These are phyloP conservation scores for Drosophila asahinai DNA, from an alignment of 1,140 invertebrate genomes.

Conservation along the genomic window DNA sequence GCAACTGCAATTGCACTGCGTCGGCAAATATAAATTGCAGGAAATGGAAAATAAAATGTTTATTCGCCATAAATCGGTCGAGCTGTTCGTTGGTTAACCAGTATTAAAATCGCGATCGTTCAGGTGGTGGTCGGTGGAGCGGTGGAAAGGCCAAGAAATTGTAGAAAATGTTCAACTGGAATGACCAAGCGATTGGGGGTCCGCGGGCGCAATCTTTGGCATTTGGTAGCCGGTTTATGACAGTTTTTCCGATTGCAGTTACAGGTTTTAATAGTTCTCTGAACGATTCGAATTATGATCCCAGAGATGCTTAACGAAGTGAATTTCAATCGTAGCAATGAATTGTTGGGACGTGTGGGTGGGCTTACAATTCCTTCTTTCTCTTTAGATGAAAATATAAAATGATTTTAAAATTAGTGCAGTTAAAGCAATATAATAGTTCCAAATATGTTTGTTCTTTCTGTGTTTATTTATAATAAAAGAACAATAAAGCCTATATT, in stretches of 20 bases:
- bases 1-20: constrained; percentile 59
- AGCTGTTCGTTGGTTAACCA: constrained; percentile 49
- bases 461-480: not conserved
- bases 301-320: not conserved
- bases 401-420: no score
- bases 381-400: no score
- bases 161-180: constrained; percentile 15
- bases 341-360: not conserved
- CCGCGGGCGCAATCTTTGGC: constrained; percentile 21
- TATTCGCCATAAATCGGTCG: constrained; percentile 73
- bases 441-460: not conserved
- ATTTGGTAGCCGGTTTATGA: constrained; percentile 47
- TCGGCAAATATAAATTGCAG: constrained; percentile 73
- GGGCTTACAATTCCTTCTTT: no score
- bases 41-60: constrained; percentile 76
- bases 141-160: constrained; percentile 9
- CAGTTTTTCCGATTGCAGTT: constrained; percentile 33
- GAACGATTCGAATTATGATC: constrained; percentile 14
- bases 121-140: constrained; percentile 18
- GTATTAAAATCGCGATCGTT: constrained; percentile 58
- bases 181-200: constrained; percentile 23
- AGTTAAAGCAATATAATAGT: no score
- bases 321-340: not conserved
- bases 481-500: not conserved
- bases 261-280: constrained; percentile 30